A percentile compares a stretch with the other conserved stretches of the same genome.
Conservation (phyloP, 1,140 invertebrate genomes). For the Apis florea region DNA sequence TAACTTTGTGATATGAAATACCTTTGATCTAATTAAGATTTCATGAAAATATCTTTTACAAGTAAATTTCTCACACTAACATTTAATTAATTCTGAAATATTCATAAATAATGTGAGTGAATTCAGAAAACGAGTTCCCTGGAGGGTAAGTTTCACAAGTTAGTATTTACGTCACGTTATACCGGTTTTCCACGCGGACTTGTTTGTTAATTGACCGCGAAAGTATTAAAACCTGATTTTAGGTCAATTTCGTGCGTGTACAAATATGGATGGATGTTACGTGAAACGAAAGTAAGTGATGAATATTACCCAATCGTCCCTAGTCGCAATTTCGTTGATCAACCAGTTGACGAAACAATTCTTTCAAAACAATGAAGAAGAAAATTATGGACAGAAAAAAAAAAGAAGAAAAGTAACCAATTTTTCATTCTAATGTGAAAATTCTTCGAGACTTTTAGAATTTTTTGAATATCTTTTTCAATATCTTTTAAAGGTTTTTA, state of each 20-base stretch:
- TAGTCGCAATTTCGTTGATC: slow-evolving; percentile 29
- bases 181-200: not conserved
- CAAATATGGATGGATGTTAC: not conserved
- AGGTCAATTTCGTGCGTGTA: slow-evolving; percentile 17
- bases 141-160: not conserved
- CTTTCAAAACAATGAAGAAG: slow-evolving; percentile 9
- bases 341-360: slow-evolving; percentile 19
- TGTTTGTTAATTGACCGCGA: slow-evolving; percentile 7
- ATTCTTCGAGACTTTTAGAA: not conserved
- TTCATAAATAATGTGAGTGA: not conserved
- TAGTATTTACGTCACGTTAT: not conserved
- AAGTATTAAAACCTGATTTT: not conserved
- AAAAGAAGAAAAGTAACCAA: not conserved
- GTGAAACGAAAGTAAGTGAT: slow-evolving; percentile 39
- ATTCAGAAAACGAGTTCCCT: not conserved
- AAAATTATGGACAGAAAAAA: not conserved
- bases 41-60: too few relatives aligned
- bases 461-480: not conserved
- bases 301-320: not conserved
- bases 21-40: too few relatives aligned
- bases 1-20: too few relatives aligned
- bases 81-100: not conserved
- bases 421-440: not conserved
- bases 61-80: too few relatives aligned
- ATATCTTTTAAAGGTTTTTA: not conserved